Percentiles rank a stretch among this genome's conserved stretches.
Evolutionary conservation across 2,888 invertebrate genomes (phyloP).

Genomic region (Timema podura): DNA sequence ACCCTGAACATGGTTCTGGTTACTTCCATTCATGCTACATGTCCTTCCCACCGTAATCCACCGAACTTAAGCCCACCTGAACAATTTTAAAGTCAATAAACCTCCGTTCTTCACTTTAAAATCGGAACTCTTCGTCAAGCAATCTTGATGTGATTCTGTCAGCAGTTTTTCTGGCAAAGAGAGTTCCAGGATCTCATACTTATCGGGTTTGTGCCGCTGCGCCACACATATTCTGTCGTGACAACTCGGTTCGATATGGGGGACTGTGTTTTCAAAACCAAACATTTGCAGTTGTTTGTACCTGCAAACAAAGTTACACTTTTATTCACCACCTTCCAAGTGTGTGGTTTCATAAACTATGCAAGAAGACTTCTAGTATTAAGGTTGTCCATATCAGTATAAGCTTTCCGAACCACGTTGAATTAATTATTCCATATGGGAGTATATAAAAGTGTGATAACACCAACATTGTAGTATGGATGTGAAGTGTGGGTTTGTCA

Average conservation of each 20-base stretch:
- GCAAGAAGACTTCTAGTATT: too few species aligned
- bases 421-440: background rate
- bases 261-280: slow-evolving; percentile 7
- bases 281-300: slow-evolving; percentile 17
- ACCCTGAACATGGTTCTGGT: too few species aligned
- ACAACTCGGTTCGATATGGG: slow-evolving; percentile 5
- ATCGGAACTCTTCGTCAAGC: slow-evolving; percentile 23
- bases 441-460: background rate
- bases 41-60: too few species aligned
- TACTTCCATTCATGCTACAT: too few species aligned
- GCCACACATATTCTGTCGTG: slow-evolving; percentile 14
- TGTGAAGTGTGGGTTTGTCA: too few species aligned
- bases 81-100: slow-evolving; percentile 14
- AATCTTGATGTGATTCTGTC: slow-evolving; percentile 14
- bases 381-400: too few species aligned
- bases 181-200: slow-evolving; percentile 17
- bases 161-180: slow-evolving; percentile 21
- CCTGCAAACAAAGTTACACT: background rate
- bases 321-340: too few species aligned
- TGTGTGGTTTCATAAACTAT: too few species aligned
- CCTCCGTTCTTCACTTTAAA: slow-evolving; percentile 19
- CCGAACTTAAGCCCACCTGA: slow-evolving; percentile 4
- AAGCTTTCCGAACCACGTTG: too few species aligned
- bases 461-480: too few species aligned
- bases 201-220: slow-evolving; percentile 8